Evolutionary conservation across 2,797 vertebrate species (phyloP).

Genomic region (Chelidonichthys spinosus): DNA sequence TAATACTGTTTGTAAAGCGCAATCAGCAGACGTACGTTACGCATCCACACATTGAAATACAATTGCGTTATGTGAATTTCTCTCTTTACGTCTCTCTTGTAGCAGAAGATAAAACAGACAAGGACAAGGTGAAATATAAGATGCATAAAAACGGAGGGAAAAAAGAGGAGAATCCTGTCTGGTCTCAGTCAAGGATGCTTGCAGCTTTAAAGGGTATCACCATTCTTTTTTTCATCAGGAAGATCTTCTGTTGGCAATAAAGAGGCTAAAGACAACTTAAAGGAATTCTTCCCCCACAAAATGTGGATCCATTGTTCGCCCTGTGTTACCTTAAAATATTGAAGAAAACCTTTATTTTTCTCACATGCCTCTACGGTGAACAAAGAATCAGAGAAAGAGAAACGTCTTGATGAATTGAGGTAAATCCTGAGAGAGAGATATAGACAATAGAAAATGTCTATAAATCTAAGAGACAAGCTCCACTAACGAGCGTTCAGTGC

Average conservation of each 20-base stretch:
- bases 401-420: no score
- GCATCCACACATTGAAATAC: background rate
- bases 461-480: background rate
- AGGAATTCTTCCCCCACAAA: no score
- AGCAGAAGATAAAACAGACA: constrained; percentile 30
- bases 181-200: constrained; percentile 50
- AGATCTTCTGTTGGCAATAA: background rate
- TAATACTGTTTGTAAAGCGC: constrained; percentile 8
- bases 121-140: constrained; percentile 46
- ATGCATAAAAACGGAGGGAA: constrained; percentile 17
- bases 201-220: constrained; percentile 47
- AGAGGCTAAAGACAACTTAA: no score
- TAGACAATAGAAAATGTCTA: no score
- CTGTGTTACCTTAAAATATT: no score
- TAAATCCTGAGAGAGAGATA: no score
- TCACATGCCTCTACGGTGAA: no score
- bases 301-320: no score
- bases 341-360: no score
- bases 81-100: constrained; percentile 25
- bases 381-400: no score
- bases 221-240: constrained; percentile 28
- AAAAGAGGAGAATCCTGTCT: constrained; percentile 45
- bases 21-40: constrained; percentile 1
- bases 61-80: constrained; percentile 13
- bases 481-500: background rate